Conservation (phyloP, 2,888 invertebrate species). For the Reticulitermes lucifugus region DNA sequence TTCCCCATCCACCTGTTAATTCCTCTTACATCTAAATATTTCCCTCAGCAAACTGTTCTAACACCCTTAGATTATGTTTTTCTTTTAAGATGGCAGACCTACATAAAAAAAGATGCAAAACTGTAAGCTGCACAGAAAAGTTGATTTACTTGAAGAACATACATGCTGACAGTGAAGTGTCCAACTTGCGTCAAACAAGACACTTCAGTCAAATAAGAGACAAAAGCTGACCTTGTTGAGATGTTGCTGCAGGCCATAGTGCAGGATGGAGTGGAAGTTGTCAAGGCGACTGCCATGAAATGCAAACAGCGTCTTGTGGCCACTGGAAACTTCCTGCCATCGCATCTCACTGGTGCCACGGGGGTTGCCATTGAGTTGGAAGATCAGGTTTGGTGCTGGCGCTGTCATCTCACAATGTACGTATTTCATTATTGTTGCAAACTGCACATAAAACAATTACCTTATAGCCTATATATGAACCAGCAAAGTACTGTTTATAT, state of each 20-base stretch:
- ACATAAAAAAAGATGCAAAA: too few relatives aligned
- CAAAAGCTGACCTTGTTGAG: conserved; percentile 70
- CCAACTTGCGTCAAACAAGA: too few relatives aligned
- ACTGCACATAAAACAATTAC: conserved; percentile 60
- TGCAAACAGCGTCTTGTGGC: conserved; percentile 73
- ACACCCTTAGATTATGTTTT: too few relatives aligned
- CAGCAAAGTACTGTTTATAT: too few relatives aligned
- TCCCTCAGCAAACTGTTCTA: too few relatives aligned
- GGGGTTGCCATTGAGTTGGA: conserved; percentile 71
- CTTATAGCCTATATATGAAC: too few relatives aligned
- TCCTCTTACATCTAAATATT: too few relatives aligned
- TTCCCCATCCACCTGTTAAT: too few relatives aligned
- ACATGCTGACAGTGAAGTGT: too few relatives aligned
- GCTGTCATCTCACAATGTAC: conserved; percentile 65
- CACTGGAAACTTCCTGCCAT: conserved; percentile 70
- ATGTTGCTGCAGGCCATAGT: conserved; percentile 81
- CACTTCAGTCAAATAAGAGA: not conserved
- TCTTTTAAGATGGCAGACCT: too few relatives aligned
- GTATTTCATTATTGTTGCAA: conserved; percentile 68
- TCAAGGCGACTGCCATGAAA: conserved; percentile 86
- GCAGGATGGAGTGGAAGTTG: conserved; percentile 83
- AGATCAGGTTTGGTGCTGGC: conserved; percentile 73
- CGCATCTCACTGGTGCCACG: conserved; percentile 70
- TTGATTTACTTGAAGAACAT: too few relatives aligned
- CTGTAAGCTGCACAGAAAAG: too few relatives aligned